Percentiles rank a stretch among this genome's conserved stretches.
Conservation (phyloP, 2,888 invertebrate genomes). For the Cancer borealis region DNA sequence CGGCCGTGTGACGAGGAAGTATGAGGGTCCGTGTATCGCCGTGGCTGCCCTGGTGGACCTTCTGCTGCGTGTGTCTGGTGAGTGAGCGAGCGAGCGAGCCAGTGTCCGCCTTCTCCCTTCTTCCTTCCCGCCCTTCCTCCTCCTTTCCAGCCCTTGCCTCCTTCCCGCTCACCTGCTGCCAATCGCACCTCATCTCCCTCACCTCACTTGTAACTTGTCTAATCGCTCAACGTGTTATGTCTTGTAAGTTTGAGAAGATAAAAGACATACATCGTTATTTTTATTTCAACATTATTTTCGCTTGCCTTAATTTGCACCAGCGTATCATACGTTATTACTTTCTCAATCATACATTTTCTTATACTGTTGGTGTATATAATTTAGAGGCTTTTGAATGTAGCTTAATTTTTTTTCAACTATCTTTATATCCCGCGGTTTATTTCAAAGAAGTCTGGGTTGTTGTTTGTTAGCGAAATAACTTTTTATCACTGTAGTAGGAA, state of each 20-base stretch:
- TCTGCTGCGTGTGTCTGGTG: slow-evolving; percentile 37
- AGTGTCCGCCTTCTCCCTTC: background rate
- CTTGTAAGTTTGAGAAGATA: too few species aligned
- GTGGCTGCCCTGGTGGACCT: slow-evolving; percentile 29
- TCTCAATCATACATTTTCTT: too few species aligned
- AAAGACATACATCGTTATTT: too few species aligned
- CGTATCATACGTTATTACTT: too few species aligned
- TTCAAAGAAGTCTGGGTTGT: background rate
- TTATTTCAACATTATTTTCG: too few species aligned
- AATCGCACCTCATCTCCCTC: background rate
- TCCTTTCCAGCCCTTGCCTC: background rate
- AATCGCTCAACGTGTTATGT: background rate
- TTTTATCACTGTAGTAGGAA: background rate
- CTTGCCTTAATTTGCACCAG: too few species aligned
- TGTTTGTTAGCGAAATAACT: background rate
- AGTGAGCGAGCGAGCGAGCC: background rate
- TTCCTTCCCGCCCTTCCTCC: background rate
- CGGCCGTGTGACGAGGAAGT: background rate
- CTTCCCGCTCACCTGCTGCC: background rate
- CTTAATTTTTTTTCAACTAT: background rate
- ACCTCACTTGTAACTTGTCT: background rate
- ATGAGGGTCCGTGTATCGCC: slow-evolving; percentile 6
- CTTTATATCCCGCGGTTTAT: background rate
- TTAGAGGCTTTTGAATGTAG: background rate
- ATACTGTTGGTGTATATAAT: too few species aligned